A percentile compares a stretch with the other conserved stretches of the same genome.
phyloP scores from a whole-genome alignment of 2,113 vertebrate species.

The Thryonomys swinderianus region DNA sequence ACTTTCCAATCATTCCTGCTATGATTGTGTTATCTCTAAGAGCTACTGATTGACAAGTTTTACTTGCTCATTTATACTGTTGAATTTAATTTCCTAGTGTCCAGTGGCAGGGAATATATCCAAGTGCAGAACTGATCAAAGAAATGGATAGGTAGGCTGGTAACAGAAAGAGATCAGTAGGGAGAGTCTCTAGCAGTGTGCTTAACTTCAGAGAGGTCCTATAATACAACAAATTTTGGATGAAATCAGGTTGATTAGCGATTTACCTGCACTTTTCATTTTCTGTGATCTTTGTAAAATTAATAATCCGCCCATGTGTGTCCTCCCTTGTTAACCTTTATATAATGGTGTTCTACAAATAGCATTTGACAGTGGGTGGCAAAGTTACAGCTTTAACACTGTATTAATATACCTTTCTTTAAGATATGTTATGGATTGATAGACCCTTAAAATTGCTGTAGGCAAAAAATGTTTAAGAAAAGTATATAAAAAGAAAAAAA shows the following conservation, averaged over 20 bases:
- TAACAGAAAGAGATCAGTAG: neutral
- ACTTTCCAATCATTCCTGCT: neutral
- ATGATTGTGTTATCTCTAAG: neutral
- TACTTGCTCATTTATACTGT: neutral
- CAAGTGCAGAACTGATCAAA: neutral
- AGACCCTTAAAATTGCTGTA: neutral
- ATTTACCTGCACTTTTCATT: neutral
- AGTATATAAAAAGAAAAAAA: neutral
- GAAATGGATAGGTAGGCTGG: neutral
- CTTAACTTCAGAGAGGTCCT: neutral
- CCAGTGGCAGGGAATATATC: neutral
- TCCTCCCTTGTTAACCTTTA: neutral
- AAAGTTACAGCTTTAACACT: conserved; percentile 46
- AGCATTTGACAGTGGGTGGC: conserved; percentile 38
- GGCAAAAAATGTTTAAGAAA: conserved; percentile 50
- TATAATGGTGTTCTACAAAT: conserved; percentile 31
- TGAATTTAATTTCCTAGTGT: conserved; percentile 25
- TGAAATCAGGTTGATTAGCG: neutral
- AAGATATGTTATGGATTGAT: conserved; percentile 43
- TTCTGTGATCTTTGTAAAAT: neutral
- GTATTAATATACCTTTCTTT: conserved; percentile 57
- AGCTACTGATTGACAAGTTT: neutral
- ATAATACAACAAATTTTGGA: neutral
- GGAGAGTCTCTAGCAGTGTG: rapidly evolving
- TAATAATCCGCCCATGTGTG: neutral